Conservation (phyloP, 2,113 vertebrate genomes). For the Eulemur rufifrons region DNA sequence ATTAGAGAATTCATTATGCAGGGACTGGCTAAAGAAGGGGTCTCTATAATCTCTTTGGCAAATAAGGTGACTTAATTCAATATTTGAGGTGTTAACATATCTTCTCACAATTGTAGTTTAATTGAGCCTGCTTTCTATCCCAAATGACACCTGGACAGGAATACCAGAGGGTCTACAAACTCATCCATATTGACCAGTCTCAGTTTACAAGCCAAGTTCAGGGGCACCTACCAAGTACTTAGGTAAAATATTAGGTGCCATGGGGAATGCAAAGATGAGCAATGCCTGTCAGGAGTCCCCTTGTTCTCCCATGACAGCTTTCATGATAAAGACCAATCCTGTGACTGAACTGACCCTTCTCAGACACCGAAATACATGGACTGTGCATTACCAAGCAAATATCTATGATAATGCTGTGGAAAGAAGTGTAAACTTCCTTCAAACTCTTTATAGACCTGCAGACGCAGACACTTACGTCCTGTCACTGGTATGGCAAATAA, state of each 20-base stretch:
- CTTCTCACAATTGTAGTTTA: slow-evolving; percentile 2
- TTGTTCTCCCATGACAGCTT: background rate
- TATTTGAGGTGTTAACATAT: slow-evolving; percentile 49
- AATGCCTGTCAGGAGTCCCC: background rate
- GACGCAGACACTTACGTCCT: slow-evolving; percentile 9
- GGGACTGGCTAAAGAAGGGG: background rate
- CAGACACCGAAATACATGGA: background rate
- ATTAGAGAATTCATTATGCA: slow-evolving; percentile 47
- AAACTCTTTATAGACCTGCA: background rate
- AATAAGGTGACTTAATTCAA: slow-evolving; percentile 57
- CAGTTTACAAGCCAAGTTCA: background rate
- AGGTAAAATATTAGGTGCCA: background rate
- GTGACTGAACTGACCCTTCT: background rate
- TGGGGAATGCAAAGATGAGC: background rate
- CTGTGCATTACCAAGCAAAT: background rate
- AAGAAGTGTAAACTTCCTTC: background rate
- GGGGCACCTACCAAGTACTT: background rate
- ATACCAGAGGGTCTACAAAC: background rate
- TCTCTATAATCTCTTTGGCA: slow-evolving; percentile 32
- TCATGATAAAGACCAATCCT: background rate
- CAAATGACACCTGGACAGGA: background rate
- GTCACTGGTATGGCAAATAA: background rate
- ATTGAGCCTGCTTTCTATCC: background rate
- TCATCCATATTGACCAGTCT: background rate
- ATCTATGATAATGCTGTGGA: background rate